These are phyloP conservation scores for Ricordea florida DNA, from an alignment of 92 coral and sea anemone genomes.

Conservation along the genomic window DNA sequence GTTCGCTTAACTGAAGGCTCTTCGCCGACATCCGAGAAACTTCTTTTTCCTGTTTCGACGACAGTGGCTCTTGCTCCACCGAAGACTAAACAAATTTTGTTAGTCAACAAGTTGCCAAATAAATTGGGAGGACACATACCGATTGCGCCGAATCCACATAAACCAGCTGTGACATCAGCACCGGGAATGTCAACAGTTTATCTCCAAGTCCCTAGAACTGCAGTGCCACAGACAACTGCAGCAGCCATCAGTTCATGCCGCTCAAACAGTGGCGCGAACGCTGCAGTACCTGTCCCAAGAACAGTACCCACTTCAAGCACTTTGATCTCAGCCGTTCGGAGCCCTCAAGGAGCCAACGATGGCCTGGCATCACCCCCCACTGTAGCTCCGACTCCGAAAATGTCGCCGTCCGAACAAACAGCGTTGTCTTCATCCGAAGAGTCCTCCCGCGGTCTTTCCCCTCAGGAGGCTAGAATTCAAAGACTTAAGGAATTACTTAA, in stretches of 20 bases:
- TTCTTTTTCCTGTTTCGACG: conserved; percentile 15
- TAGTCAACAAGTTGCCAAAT: neutral
- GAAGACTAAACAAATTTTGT: neutral
- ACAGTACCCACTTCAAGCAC: no score
- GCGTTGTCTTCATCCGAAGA: neutral
- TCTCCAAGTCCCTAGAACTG: neutral
- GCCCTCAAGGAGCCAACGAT: neutral
- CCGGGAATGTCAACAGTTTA: neutral
- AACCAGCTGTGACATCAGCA: neutral
- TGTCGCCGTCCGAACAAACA: neutral
- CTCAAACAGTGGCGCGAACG: neutral
- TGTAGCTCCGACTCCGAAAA: neutral
- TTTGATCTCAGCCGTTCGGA: no score
- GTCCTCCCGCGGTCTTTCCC: conserved; percentile 52
- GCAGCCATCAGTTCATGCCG: neutral
- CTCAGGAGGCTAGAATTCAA: conserved; percentile 87
- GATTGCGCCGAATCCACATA: conserved; percentile 21
- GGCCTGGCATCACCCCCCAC: neutral
- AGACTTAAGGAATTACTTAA: conserved; percentile 82
- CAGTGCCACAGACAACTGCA: neutral
- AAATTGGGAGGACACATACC: neutral
- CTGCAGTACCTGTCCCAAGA: neutral
- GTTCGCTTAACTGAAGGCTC: conserved; percentile 8
- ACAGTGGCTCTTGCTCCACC: neutral
- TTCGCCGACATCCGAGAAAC: neutral